Base-by-base conservation (phyloP, 2,888 invertebrate genomes). In the Epicampocera succincta region DNA sequence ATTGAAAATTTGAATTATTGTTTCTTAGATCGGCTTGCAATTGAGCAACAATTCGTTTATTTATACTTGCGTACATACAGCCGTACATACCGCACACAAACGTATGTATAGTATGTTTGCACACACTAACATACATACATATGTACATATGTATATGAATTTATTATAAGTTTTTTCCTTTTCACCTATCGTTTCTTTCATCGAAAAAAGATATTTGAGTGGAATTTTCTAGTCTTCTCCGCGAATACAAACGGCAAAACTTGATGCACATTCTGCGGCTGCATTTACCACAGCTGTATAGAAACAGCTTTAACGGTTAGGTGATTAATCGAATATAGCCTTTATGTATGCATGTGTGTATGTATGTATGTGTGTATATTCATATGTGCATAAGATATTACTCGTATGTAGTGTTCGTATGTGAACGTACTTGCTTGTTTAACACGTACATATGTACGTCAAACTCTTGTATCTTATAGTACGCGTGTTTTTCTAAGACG, bases 241-340 rank as follows among this genome's bases (percentile, higher is more conserved):
- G 33, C 40, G 52, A 54, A 19, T 17, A 42, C 58, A 44, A 54
- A 25, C 46, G 44, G 38, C 50, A 52, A 19, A 40, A 13, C 40
- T 15, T 21, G 73, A 38, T 6, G 72, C 68, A 63, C 21, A 29
- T 17, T 33, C 50, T 58, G 52, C 58, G 8, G 33, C 56, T 48
- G 33, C 29, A 42, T 33, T 19, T 29, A 52, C n/a, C 21, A 46
- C 60, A 33, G 33, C 58, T 13, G 25, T 29, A 19, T 42, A 76
- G 65, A 54, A 60, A 42, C 61, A 48, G 44, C 50, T 40, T 12
- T 73, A 65, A 74, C 71, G 50, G 65, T 71, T 75, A 65, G 46
- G 71, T 54, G 77, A 68, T 81, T 73, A 61, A 81, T 81, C 73
- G 58, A 69, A 81, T 68, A 71, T n/a, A 52, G n/a, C n/a, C n/a